Evolutionary conservation across 2,797 vertebrate genomes (phyloP).

Genomic region (Bradypodion pumilum): DNA sequence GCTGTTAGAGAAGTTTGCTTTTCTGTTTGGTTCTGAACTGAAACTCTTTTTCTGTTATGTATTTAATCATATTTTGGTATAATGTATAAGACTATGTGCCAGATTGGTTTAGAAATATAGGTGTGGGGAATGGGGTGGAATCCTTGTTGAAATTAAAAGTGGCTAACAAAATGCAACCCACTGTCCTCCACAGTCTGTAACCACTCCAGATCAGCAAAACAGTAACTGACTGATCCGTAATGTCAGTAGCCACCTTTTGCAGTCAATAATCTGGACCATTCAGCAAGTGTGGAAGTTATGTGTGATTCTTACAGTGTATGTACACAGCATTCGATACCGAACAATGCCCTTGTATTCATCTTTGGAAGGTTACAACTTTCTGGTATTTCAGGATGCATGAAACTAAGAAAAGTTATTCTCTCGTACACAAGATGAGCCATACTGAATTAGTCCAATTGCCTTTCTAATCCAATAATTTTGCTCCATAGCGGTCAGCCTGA

Average conservation of each 20-base stretch:
- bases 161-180: constrained; percentile 5
- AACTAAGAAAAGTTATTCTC: background rate
- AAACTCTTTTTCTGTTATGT: constrained; percentile 19
- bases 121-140: constrained; percentile 7
- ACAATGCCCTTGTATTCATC: background rate
- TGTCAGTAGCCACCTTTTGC: background rate
- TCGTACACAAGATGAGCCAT: background rate
- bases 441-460: background rate
- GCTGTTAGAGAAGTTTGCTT: constrained; percentile 2
- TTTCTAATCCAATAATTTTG: background rate
- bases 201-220: background rate
- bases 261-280: background rate
- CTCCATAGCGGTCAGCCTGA: background rate
- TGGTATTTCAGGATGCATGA: constrained; percentile 10
- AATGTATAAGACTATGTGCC: constrained; percentile 13
- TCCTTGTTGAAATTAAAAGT: constrained; percentile 37
- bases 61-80: constrained; percentile 31
- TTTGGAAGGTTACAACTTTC: background rate
- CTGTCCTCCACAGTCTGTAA: background rate
- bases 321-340: background rate
- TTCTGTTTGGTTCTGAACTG: constrained; percentile 20
- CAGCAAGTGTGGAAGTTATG: background rate
- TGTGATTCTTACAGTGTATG: background rate
- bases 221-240: background rate
- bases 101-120: constrained; percentile 33